Evolutionary conservation across 2,113 vertebrate species (phyloP).

Genomic region (Hippocampus abdominalis): DNA sequence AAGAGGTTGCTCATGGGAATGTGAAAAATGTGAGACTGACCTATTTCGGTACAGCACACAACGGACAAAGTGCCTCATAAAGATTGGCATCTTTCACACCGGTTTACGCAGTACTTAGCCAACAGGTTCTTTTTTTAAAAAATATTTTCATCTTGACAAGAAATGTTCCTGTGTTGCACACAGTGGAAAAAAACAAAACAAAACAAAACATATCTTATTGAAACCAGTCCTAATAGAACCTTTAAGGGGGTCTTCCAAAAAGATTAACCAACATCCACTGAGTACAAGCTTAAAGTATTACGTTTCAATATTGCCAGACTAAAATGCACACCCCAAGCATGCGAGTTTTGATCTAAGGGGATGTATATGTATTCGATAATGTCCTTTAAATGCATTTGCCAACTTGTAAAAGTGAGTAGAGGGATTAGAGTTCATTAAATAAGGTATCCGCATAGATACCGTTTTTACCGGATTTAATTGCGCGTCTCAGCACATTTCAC

Average conservation of each 20-base stretch:
- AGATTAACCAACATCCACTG: conserved; percentile 22
- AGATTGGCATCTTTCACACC: conserved; percentile 12
- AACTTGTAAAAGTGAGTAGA: conserved; percentile 4
- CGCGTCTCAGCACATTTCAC: neutral
- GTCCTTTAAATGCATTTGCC: conserved; percentile 15
- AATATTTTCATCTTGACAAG: neutral
- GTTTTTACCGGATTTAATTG: neutral
- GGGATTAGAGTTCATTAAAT: conserved; percentile 23
- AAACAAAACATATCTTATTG: conserved; percentile 10
- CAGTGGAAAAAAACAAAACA: conserved; percentile 26
- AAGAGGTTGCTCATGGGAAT: conserved; percentile 39
- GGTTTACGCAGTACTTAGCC: conserved; percentile 5
- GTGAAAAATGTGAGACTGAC: conserved; percentile 27
- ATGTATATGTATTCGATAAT: conserved; percentile 16
- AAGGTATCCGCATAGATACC: neutral
- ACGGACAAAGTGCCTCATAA: conserved; percentile 9
- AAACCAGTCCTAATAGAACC: conserved; percentile 31
- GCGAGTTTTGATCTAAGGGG: conserved; percentile 8
- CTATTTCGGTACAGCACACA: conserved; percentile 34
- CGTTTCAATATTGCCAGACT: conserved; percentile 44
- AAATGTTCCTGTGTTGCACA: conserved; percentile 9
- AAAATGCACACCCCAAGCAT: conserved; percentile 8
- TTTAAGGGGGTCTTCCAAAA: conserved; percentile 23
- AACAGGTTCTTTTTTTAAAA: conserved; percentile 15
- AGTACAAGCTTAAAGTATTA: conserved; percentile 45